A percentile compares a stretch with the other conserved stretches of the same genome.
phyloP scores from a whole-genome alignment of 1,140 invertebrate genomes.

The Copidosoma floridanum region DNA sequence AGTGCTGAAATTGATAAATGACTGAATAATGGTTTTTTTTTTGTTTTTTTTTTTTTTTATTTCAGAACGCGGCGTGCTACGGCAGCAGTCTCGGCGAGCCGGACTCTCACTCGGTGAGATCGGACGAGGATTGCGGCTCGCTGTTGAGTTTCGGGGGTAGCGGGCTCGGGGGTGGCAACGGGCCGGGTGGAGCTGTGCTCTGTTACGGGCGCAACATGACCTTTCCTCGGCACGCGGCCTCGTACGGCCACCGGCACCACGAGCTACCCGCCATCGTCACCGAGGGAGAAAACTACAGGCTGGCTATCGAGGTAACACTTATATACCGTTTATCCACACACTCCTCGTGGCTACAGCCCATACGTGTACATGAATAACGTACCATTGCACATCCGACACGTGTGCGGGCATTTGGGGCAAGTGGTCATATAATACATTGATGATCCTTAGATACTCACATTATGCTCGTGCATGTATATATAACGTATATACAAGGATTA shows the following conservation, averaged over 20 bases:
- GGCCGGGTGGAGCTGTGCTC: constrained; percentile 39
- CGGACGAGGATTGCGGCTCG: constrained; percentile 43
- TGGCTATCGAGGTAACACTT: constrained; percentile 49
- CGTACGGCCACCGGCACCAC: constrained; percentile 52
- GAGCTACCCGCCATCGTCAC: constrained; percentile 64
- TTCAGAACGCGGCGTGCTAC: constrained; percentile 57
- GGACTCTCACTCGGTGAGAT: constrained; percentile 48
- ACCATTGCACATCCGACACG: too few relatives aligned
- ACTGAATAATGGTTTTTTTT: too few relatives aligned
- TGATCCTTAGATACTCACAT: too few relatives aligned
- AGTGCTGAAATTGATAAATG: too few relatives aligned
- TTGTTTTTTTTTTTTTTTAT: constrained; percentile 19
- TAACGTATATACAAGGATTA: too few relatives aligned
- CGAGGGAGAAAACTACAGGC: constrained; percentile 61
- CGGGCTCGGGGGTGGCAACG: not conserved
- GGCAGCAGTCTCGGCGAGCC: constrained; percentile 51
- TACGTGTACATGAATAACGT: too few relatives aligned
- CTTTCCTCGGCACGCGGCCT: constrained; percentile 57
- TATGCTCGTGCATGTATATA: too few relatives aligned
- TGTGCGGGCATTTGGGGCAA: too few relatives aligned
- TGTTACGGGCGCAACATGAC: constrained; percentile 62
- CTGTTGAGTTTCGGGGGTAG: constrained; percentile 19
- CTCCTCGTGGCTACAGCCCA: too few relatives aligned
- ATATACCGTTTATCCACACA: not conserved
- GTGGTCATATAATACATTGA: too few relatives aligned